Conservation (phyloP, 2,888 invertebrate genomes). For the Caenorhabditis becei region DNA sequence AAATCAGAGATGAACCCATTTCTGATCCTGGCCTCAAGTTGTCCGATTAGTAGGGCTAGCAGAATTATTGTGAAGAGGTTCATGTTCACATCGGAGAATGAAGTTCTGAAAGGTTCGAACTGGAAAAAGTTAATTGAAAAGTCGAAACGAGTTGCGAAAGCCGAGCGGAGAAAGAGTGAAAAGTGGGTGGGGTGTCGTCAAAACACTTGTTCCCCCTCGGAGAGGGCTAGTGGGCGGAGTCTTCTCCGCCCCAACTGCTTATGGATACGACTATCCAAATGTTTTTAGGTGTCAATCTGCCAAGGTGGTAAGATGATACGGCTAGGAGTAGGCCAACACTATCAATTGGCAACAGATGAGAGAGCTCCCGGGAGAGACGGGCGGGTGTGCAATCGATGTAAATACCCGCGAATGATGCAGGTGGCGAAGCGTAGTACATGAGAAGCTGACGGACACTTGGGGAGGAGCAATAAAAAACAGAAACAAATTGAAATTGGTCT, state of each 20-base stretch:
- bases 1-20: background rate
- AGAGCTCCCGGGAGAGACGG: background rate
- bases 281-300: conserved; percentile 8
- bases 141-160: background rate
- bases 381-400: conserved; percentile 13
- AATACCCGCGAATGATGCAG: conserved; percentile 22
- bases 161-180: background rate
- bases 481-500: no score
- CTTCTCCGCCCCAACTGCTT: background rate
- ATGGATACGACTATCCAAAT: background rate
- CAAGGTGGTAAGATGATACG: background rate
- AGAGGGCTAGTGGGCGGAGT: background rate
- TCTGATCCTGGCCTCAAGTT: background rate
- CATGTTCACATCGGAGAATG: conserved; percentile 4
- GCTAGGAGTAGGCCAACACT: background rate
- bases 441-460: background rate
- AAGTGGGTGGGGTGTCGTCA: conserved; percentile 1
- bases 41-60: background rate
- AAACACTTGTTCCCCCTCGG: conserved; percentile 25
- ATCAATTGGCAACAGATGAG: conserved; percentile 3
- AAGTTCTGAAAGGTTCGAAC: background rate
- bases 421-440: conserved; percentile 12
- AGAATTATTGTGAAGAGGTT: background rate
- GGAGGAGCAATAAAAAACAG: no score
- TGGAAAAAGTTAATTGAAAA: background rate